phyloP scores from a whole-genome alignment of 2,888 invertebrate species.

The Melipona bicolor region DNA sequence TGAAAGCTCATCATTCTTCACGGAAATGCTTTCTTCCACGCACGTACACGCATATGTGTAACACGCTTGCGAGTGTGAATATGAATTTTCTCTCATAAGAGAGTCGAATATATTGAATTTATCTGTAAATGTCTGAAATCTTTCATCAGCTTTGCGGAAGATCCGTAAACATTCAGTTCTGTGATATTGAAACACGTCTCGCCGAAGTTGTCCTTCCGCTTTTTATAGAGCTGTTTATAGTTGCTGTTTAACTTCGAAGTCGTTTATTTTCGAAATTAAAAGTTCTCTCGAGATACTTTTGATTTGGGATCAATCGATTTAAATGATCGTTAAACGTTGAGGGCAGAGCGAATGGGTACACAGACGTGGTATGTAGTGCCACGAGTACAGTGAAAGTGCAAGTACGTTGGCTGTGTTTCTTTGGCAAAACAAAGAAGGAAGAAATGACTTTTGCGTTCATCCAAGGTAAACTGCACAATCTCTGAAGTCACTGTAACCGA shows the following conservation, averaged over 20 bases:
- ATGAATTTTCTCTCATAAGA: not conserved
- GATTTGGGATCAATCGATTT: conserved; percentile 21
- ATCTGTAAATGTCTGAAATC: not conserved
- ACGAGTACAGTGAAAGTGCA: conserved; percentile 55
- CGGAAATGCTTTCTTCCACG: not conserved
- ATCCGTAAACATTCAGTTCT: not conserved
- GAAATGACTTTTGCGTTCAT: conserved; percentile 50
- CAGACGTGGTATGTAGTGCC: conserved; percentile 19
- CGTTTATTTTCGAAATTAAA: conserved; percentile 16
- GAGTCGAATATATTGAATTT: not conserved
- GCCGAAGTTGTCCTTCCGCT: not conserved
- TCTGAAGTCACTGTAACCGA: conserved; percentile 28
- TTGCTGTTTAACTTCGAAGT: not conserved
- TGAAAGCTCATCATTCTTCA: not conserved
- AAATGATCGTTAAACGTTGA: conserved; percentile 32
- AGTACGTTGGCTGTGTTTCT: conserved; percentile 36
- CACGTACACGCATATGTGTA: not conserved
- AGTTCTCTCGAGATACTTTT: conserved; percentile 5
- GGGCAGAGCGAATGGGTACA: conserved; percentile 19
- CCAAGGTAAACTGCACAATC: conserved; percentile 60
- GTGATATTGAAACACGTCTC: not conserved
- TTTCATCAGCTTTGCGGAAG: not conserved
- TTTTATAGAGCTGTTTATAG: not conserved
- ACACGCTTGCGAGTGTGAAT: not conserved
- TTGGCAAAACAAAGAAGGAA: conserved; percentile 14